Conservation (phyloP, 2,113 vertebrate species). For the Struthidea cinerea region DNA sequence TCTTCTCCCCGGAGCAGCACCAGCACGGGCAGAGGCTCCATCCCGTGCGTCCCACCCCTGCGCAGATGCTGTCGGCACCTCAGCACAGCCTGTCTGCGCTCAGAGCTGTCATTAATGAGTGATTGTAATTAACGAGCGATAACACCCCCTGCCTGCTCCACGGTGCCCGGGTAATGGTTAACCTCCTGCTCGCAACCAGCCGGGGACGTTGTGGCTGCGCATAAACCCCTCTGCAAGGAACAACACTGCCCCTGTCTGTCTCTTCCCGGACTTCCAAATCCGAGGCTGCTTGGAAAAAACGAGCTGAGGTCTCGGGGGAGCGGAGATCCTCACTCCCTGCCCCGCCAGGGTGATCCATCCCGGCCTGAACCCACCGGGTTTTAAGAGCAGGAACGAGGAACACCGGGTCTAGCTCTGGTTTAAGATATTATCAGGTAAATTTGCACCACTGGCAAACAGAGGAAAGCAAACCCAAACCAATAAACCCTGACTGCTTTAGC, state of each 20-base stretch:
- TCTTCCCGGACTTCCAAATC: background rate
- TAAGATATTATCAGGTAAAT: background rate
- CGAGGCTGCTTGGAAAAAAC: background rate
- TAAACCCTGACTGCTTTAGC: no score
- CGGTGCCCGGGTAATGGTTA: background rate
- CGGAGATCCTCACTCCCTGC: background rate
- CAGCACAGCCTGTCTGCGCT: background rate
- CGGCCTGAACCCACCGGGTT: accelerated
- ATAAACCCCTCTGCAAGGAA: background rate
- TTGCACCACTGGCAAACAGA: background rate
- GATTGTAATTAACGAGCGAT: accelerated
- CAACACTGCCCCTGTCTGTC: background rate
- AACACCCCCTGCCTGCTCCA: background rate
- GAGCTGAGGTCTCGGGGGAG: accelerated
- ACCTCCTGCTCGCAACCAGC: background rate
- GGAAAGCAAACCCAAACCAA: background rate
- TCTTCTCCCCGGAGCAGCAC: background rate
- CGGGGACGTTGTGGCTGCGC: accelerated
- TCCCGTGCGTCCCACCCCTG: accelerated
- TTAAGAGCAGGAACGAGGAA: background rate
- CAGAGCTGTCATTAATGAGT: background rate
- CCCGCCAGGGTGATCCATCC: background rate
- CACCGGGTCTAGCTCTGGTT: accelerated
- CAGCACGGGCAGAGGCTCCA: background rate
- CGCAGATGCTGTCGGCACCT: background rate